A percentile compares a stretch with the other conserved stretches of the same genome.
These are phyloP conservation scores for Azorinus chamasolen DNA, from an alignment of 2,888 invertebrate genomes.

Conservation along the genomic window DNA sequence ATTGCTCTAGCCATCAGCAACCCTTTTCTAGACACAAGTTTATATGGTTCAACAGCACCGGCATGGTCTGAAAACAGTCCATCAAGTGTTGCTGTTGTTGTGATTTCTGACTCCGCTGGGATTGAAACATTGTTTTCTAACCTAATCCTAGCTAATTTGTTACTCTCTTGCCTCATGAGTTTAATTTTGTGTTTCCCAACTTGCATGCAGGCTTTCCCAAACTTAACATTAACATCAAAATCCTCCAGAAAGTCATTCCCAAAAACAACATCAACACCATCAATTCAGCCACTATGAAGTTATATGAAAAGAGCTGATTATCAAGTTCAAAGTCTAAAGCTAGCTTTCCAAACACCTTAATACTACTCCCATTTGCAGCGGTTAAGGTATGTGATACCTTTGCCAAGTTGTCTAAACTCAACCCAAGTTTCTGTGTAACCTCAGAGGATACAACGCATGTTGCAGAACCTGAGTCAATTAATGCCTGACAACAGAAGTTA, in stretches of 20 bases:
- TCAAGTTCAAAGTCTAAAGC: slow-evolving; percentile 26
- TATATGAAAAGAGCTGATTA: slow-evolving; percentile 22
- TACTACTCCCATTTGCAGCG: slow-evolving; percentile 32
- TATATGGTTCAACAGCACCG: slow-evolving; percentile 16
- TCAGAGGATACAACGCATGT: too few species aligned
- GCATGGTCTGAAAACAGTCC: slow-evolving; percentile 1
- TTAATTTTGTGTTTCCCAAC: slow-evolving; percentile 36
- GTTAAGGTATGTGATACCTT: slow-evolving; percentile 1
- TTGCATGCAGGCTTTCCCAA: slow-evolving; percentile 25
- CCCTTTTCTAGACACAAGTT: slow-evolving; percentile 17
- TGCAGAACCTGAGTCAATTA: slow-evolving; percentile 6
- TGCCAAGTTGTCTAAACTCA: not conserved
- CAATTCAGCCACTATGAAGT: slow-evolving; percentile 52
- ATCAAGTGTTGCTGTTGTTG: slow-evolving; percentile 15
- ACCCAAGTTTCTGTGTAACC: too few species aligned
- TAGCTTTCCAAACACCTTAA: slow-evolving; percentile 28
- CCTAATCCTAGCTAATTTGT: slow-evolving; percentile 8
- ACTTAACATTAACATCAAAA: slow-evolving; percentile 38
- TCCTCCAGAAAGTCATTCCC: slow-evolving; percentile 52
- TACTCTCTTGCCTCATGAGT: slow-evolving; percentile 10
- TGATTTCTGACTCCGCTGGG: slow-evolving; percentile 23
- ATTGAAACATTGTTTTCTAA: slow-evolving; percentile 13
- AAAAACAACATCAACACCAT: slow-evolving; percentile 37
- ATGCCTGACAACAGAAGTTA: too few species aligned
- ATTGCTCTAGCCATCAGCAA: slow-evolving; percentile 23